Conservation (phyloP, 2,113 vertebrate species). For the Amphiprion ocellaris region DNA sequence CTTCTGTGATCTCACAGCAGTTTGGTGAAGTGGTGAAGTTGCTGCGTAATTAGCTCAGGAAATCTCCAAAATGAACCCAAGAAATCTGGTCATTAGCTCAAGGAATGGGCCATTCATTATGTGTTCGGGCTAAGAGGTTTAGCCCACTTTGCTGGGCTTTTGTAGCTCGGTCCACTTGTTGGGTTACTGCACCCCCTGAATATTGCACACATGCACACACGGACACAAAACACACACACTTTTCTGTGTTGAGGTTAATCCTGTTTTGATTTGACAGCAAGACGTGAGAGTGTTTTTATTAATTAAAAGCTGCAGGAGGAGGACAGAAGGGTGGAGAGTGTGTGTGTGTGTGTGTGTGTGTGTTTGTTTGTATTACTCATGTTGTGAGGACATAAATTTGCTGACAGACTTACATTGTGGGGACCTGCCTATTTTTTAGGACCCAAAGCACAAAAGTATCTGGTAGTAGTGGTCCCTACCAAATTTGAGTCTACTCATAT, state of each 20-base stretch:
- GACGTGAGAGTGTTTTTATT: constrained; percentile 51
- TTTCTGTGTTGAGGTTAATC: constrained; percentile 47
- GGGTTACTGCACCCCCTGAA: not conserved
- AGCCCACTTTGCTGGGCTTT: constrained; percentile 12
- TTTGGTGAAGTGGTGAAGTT: constrained; percentile 1
- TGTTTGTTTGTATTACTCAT: too few species aligned
- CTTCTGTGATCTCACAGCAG: not conserved
- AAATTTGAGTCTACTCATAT: too few species aligned
- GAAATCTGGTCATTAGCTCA: constrained; percentile 57
- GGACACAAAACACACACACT: constrained; percentile 13
- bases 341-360: constrained; percentile 3
- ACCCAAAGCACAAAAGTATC: too few species aligned
- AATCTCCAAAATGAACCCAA: constrained; percentile 39
- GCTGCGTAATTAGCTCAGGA: constrained; percentile 34
- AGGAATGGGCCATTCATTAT: constrained; percentile 32
- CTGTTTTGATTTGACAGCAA: constrained; percentile 64
- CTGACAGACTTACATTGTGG: too few species aligned
- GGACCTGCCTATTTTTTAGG: too few species aligned
- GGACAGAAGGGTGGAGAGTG: constrained; percentile 5
- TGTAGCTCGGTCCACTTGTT: constrained; percentile 36
- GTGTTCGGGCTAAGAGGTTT: constrained; percentile 41
- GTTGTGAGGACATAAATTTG: too few species aligned
- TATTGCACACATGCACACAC: not conserved
- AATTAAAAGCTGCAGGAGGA: constrained; percentile 66
- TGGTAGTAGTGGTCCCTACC: too few species aligned